Evolutionary conservation across 1,140 invertebrate genomes (phyloP).

Genomic region (Myzus persicae): DNA sequence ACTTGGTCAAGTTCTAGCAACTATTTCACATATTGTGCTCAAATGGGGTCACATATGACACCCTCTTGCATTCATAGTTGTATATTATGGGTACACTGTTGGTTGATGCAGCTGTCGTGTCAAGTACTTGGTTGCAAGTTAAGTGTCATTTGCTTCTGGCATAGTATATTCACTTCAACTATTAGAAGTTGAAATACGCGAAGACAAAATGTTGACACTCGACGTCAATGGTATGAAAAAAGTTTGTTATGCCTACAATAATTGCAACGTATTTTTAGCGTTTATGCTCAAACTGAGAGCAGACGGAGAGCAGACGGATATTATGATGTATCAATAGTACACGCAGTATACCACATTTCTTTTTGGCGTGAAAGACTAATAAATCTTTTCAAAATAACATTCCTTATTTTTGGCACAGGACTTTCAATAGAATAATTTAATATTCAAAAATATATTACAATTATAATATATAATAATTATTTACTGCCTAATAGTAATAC

Average conservation of each 20-base stretch:
- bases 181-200: neutral
- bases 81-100: neutral
- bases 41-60: neutral
- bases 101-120: neutral
- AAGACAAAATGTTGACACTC: neutral
- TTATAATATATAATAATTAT: neutral
- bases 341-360: neutral
- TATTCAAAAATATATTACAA: neutral
- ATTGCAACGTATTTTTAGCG: neutral
- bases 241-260: neutral
- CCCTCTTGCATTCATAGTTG: neutral
- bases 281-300: neutral
- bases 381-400: constrained; percentile 1
- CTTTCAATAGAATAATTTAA: neutral
- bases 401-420: neutral
- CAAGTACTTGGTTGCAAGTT: neutral
- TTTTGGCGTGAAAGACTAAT: constrained; percentile 1
- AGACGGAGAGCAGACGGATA: too few species aligned
- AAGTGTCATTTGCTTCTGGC: constrained; percentile 1
- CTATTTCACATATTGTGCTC: neutral
- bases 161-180: neutral
- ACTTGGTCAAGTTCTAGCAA: neutral
- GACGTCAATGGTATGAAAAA: neutral
- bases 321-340: neutral
- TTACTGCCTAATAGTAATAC: neutral